Conservation (phyloP, 1,140 invertebrate species). For the Linepithema humile region DNA sequence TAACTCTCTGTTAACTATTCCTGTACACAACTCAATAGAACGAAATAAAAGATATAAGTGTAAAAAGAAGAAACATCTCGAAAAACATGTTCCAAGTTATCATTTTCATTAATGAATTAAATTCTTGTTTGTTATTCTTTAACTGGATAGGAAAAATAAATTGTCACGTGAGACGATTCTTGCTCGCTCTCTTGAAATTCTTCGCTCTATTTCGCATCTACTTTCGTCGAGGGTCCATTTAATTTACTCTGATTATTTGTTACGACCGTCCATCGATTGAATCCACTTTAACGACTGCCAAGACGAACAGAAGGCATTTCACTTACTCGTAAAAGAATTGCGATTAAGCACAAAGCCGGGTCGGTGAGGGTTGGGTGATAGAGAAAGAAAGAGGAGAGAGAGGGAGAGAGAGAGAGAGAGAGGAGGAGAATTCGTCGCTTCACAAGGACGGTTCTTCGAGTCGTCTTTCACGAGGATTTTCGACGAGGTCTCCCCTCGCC, state of each 20-base stretch:
- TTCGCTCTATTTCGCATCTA: conserved; percentile 42
- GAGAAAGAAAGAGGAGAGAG: background rate
- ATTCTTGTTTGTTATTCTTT: background rate
- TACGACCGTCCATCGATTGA: conserved; percentile 57
- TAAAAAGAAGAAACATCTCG: background rate
- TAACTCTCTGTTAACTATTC: background rate
- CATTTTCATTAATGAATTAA: conserved; percentile 14
- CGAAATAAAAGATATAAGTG: background rate
- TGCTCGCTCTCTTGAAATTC: conserved; percentile 7
- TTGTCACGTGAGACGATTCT: conserved; percentile 33
- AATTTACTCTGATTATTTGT: conserved; percentile 60
- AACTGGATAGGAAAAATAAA: conserved; percentile 14
- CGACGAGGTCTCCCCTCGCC: conserved; percentile 50
- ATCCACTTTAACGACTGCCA: conserved; percentile 57
- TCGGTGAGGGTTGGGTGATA: background rate
- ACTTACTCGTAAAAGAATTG: conserved; percentile 59
- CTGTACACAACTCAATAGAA: background rate
- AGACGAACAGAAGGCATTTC: conserved; percentile 49
- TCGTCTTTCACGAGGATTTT: conserved; percentile 61
- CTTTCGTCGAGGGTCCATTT: conserved; percentile 42
- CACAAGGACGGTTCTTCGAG: conserved; percentile 33
- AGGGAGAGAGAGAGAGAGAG: background rate
- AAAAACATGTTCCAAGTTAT: background rate
- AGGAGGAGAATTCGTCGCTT: conserved; percentile 40
- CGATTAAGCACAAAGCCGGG: conserved; percentile 60